Base-by-base conservation (phyloP, 2,113 vertebrate genomes). In the Callithrix jacchus region DNA sequence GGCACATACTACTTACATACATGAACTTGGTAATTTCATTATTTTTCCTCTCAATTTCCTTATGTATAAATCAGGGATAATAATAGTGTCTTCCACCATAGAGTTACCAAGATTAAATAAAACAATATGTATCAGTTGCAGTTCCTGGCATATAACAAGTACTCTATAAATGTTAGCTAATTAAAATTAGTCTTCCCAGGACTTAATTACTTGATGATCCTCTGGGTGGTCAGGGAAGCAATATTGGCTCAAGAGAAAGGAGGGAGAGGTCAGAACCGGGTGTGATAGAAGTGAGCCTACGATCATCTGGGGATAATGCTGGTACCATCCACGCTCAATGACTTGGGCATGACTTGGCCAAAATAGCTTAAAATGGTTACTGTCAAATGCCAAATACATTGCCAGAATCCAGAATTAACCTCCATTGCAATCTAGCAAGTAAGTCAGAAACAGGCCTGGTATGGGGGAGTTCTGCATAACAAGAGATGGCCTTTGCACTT, bases 51-150 rank as follows among this genome's bases (percentile, higher is more conserved):
- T 74, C 12, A 45, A 4, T 96, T 89, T 93, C 87, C 35, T 73
- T 42, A 87, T 73, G 37, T 80, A n/a, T 58, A 58, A 89, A 82
- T 52, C 21, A 85, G 7, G 13, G 49, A 85, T 79, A 94, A 82
- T 49, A 70, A 45, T 79, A 23, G 5, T 56, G 45, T 20, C 35
- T 89, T 2, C 30, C 37, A 27, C 20, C 4, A 42, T 1, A 89
- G n/a, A 89, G 12, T 61, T 91, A 16, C 52, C 68, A 95, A 54
- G 47, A 89, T 92, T 35, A 84, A 94, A 56, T 83, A 83, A 94
- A 88, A 82, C 3, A 56, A 25, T 32, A 49, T 49, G 49, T 35
- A 79, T 49, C 30, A 70, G 89, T 47, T 66, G 1, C n/a, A 77
- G 49, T 76, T 89, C 49, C 30, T 93, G 76, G 30, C 10, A 89